Conservation (phyloP, 2,888 invertebrate genomes). For the Gonocerus acuteangulatus region DNA sequence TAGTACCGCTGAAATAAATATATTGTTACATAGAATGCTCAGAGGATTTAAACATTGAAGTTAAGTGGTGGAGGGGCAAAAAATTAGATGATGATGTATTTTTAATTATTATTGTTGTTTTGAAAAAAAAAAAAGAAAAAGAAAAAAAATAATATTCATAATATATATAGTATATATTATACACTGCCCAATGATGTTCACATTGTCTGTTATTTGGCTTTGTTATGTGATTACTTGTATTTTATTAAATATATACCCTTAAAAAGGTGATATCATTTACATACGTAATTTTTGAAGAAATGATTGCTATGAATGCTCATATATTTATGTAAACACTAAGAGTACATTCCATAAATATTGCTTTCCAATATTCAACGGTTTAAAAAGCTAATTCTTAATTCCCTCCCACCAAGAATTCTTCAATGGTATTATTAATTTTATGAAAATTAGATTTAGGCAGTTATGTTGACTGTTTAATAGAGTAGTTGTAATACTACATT, state of each 20-base stretch:
- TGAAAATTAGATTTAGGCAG: slow-evolving; percentile 10
- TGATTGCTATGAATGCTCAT: not conserved
- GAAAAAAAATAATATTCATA: not conserved
- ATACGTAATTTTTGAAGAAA: not conserved
- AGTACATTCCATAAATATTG: too few relatives aligned
- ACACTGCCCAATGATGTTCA: not conserved
- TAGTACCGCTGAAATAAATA: not conserved
- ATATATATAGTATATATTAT: not conserved
- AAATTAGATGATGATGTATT: not conserved
- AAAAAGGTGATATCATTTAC: not conserved
- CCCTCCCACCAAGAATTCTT: slow-evolving; percentile 12
- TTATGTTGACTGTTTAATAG: slow-evolving; percentile 12
- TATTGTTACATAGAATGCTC: not conserved
- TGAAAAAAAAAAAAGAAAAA: not conserved
- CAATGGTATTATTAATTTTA: slow-evolving; percentile 11
- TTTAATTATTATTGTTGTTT: not conserved
- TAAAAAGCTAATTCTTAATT: not conserved
- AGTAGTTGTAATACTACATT: slow-evolving; percentile 1
- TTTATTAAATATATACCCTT: not conserved
- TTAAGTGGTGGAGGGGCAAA: not conserved
- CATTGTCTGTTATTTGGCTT: not conserved
- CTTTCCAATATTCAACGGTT: too few relatives aligned
- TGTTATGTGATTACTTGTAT: not conserved
- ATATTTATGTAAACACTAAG: too few relatives aligned
- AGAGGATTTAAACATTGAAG: not conserved